Percentiles rank a stretch among this genome's conserved stretches.
phyloP scores from a whole-genome alignment of 2,888 invertebrate genomes.

The Hyles lineata region DNA sequence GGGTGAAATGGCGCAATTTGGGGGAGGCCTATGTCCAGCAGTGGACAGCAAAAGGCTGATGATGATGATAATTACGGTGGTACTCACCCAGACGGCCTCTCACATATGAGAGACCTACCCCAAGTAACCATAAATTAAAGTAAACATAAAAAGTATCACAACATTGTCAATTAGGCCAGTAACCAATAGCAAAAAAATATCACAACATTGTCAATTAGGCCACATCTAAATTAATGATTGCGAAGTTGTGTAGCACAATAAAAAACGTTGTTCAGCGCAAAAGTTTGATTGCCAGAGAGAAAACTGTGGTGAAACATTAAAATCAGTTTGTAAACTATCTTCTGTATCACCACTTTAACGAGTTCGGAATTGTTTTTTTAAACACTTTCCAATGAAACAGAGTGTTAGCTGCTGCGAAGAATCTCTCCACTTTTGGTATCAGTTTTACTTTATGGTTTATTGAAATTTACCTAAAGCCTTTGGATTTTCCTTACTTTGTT shows the following conservation, averaged over 20 bases:
- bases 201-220: constrained; percentile 12
- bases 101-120: no score
- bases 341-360: constrained; percentile 20
- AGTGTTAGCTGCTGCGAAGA: constrained; percentile 22
- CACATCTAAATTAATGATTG: constrained; percentile 18
- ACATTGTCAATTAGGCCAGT: no score
- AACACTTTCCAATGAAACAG: constrained; percentile 39
- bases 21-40: no score
- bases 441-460: no score
- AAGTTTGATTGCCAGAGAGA: constrained; percentile 33
- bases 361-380: constrained; percentile 41
- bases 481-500: no score
- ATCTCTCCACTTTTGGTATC: not conserved
- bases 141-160: no score
- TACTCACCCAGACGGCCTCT: no score
- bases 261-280: constrained; percentile 33
- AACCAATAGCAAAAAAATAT: not conserved
- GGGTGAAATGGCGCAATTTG: no score
- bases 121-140: no score
- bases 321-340: constrained; percentile 24
- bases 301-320: constrained; percentile 25
- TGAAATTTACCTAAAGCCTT: no score
- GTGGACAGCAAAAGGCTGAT: no score
- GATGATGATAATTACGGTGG: no score
- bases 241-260: constrained; percentile 21